Evolutionary conservation across 2,113 vertebrate species (phyloP).

Genomic region (Toxotes jaculatrix): DNA sequence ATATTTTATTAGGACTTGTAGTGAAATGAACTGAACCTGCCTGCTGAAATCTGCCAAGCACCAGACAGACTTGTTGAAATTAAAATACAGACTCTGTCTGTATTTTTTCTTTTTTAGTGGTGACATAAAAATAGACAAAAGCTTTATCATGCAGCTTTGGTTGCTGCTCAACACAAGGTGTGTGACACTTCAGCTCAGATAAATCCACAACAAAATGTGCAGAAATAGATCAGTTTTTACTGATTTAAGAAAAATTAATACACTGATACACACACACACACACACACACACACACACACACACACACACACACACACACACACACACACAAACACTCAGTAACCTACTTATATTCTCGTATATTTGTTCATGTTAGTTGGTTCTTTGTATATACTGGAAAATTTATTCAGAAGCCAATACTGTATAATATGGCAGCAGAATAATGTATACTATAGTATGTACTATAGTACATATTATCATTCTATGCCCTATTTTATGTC

Average conservation of each 20-base stretch:
- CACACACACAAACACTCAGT: too few relatives aligned
- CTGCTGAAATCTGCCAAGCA: slow-evolving; percentile 37
- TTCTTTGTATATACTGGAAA: not conserved
- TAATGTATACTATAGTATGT: not conserved
- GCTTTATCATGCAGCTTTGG: slow-evolving; percentile 48
- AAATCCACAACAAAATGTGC: slow-evolving; percentile 9
- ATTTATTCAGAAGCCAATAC: not conserved
- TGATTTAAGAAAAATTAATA: not conserved
- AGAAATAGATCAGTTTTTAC: slow-evolving; percentile 15
- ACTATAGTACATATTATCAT: not conserved
- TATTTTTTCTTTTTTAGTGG: not conserved
- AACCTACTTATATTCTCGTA: not conserved
- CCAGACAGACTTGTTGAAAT: slow-evolving; percentile 19
- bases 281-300: too few relatives aligned
- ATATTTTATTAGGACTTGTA: not conserved
- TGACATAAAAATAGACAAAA: slow-evolving; percentile 43
- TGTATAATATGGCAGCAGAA: not conserved
- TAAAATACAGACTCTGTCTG: slow-evolving; percentile 8
- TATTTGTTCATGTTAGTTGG: too few relatives aligned
- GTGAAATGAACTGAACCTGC: slow-evolving; percentile 12
- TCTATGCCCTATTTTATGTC: not conserved
- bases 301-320: too few relatives aligned
- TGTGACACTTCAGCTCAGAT: slow-evolving; percentile 12
- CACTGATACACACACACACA: too few relatives aligned
- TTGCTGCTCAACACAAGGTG: slow-evolving; percentile 8